These are phyloP conservation scores for Tribolium madens DNA, from an alignment of 1,140 invertebrate genomes.

Conservation along the genomic window DNA sequence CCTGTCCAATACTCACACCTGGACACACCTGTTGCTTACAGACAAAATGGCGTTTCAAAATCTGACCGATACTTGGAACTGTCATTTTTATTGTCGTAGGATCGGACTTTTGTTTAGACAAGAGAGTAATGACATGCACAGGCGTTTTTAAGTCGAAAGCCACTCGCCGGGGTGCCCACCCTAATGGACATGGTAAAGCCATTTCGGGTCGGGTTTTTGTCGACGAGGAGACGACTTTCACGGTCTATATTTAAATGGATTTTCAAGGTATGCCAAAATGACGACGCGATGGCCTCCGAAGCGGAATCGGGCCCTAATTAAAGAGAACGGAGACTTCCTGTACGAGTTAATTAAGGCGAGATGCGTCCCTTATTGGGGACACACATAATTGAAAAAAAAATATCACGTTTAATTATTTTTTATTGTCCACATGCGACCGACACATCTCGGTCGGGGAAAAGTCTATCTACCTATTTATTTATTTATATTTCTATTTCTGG, in stretches of 20 bases:
- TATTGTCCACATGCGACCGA: background rate
- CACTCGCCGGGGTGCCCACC: slow-evolving; percentile 20
- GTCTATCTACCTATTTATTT: too few relatives aligned
- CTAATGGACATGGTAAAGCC: slow-evolving; percentile 28
- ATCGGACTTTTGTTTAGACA: background rate
- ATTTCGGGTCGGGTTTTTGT: slow-evolving; percentile 15
- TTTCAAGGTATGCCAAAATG: slow-evolving; percentile 37
- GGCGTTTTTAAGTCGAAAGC: slow-evolving; percentile 26
- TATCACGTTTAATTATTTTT: background rate
- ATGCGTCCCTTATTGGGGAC: slow-evolving; percentile 26
- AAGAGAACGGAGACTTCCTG: slow-evolving; percentile 30
- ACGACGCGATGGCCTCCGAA: slow-evolving; percentile 8
- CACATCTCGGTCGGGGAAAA: too few relatives aligned
- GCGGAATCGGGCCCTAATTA: slow-evolving; percentile 34
- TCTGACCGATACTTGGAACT: background rate
- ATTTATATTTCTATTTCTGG: too few relatives aligned
- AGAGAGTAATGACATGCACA: slow-evolving; percentile 35
- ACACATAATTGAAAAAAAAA: background rate
- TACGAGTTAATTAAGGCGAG: slow-evolving; percentile 28
- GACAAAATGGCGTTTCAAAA: background rate
- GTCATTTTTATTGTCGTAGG: slow-evolving; percentile 12
- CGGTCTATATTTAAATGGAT: slow-evolving; percentile 24
- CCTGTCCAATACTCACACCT: slow-evolving; percentile 4
- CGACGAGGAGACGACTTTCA: background rate
- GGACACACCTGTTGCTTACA: background rate